Evolutionary conservation across 2,888 invertebrate species (phyloP).

Genomic region (Eulithis prunata): DNA sequence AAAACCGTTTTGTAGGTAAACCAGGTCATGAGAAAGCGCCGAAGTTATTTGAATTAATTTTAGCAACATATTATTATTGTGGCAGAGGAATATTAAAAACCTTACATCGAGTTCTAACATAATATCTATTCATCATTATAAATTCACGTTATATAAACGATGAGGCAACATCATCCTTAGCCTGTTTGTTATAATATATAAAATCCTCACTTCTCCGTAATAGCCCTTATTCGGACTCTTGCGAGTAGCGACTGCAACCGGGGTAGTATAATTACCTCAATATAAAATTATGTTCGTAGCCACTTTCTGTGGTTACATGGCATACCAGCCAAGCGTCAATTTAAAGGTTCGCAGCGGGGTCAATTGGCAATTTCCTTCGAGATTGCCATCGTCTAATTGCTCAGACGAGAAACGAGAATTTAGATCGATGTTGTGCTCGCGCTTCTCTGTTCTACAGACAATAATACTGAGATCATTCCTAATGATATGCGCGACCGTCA

Average conservation of each 20-base stretch:
- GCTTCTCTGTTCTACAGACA: constrained; percentile 19
- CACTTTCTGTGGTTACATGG: constrained; percentile 27
- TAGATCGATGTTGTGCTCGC: constrained; percentile 42
- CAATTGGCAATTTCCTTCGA: constrained; percentile 81
- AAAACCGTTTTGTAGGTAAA: constrained; percentile 39
- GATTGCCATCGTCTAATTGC: constrained; percentile 77
- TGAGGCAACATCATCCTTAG: not conserved
- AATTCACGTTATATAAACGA: not conserved
- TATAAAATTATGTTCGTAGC: constrained; percentile 11
- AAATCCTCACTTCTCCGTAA: too few species aligned
- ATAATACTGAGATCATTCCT: constrained; percentile 49
- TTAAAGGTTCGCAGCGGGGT: constrained; percentile 74
- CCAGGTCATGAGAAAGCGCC: constrained; percentile 45
- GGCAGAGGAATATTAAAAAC: constrained; percentile 1
- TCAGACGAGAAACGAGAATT: constrained; percentile 58
- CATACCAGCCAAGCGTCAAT: constrained; percentile 59
- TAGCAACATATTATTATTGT: constrained; percentile 13
- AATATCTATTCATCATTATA: not conserved
- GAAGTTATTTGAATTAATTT: constrained; percentile 39
- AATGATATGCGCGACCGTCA: constrained; percentile 41
- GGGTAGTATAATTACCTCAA: constrained; percentile 18
- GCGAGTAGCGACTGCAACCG: constrained; percentile 1
- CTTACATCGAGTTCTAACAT: too few species aligned
- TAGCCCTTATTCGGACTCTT: too few species aligned
- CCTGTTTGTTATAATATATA: not conserved